A percentile compares a stretch with the other conserved stretches of the same genome.
Conservation (phyloP, 1,140 invertebrate genomes). For the Aplysia californica region DNA sequence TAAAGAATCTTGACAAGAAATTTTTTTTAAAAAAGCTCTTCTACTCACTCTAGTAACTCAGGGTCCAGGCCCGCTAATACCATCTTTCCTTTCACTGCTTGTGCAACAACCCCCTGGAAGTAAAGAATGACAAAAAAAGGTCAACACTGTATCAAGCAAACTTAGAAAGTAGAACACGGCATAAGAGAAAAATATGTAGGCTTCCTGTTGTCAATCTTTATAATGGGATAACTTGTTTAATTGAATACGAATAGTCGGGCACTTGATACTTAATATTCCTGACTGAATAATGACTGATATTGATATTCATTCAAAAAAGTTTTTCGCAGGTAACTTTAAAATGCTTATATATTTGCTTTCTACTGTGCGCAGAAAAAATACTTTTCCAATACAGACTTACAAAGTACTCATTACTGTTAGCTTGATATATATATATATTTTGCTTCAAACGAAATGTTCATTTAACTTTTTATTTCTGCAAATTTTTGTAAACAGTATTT, state of each 20-base stretch:
- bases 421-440: neutral
- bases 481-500: neutral
- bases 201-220: neutral
- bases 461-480: neutral
- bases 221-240: too few relatives aligned
- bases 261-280: too few relatives aligned
- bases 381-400: neutral
- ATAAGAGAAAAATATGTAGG: neutral
- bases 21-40: neutral
- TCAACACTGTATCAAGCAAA: neutral
- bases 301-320: neutral
- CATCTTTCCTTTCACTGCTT: slow-evolving; percentile 87
- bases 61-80: slow-evolving; percentile 83
- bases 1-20: neutral
- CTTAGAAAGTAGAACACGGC: slow-evolving; percentile 1
- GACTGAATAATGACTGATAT: too few relatives aligned
- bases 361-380: too few relatives aligned
- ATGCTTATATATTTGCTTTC: too few relatives aligned
- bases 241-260: too few relatives aligned
- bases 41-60: slow-evolving; percentile 79
- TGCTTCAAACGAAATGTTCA: neutral
- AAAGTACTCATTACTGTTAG: neutral
- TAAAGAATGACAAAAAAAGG: slow-evolving; percentile 3
- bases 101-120: slow-evolving; percentile 76
- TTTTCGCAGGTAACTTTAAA: too few relatives aligned